Base-by-base conservation (phyloP, 2,888 invertebrate species). In the Brachypterus glaber region DNA sequence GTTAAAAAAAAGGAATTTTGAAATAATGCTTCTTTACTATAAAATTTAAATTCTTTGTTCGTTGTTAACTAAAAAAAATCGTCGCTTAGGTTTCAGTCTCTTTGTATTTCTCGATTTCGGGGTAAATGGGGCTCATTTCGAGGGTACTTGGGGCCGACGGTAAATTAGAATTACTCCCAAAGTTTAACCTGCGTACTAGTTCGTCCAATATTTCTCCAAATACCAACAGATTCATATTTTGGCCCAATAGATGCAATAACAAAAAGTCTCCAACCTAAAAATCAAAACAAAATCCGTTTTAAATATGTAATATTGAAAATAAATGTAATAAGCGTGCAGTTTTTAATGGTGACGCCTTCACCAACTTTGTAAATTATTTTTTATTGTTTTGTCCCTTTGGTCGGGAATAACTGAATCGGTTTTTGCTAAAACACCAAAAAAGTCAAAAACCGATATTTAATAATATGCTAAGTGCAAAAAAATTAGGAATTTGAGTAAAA, bases 101-200 rank as follows among this genome's bases (percentile, higher is more conserved):
- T 66, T 85, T 86, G 63, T 73, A 83, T 59, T 80, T 82, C 50
- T 82, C 80, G 43, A 82, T 79, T 59, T 79, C 79, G 15, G 87
- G 85, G 63, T 88, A 88, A 43, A 87, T 85, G 3, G 85, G 84
- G 39, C 82, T 80, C 81, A 88, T 84, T 68, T 89, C 88, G 48
- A 88, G 67, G 12, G 88, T 88, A 36, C 87, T 87, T 0, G 88
- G 88, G 2, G 88, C 88, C 1, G 88, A 87, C 0, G 89, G 88
- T 36, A 76, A 60, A 48, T 66, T 66, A 42, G 83, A 79, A 59
- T 83, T 81, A 52, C 82, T 81, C 33, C 79, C 79, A 46, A 79
- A 70, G 52, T 78, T 80, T 36, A 83, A 64, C 45, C 76, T 73
- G 43, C 77, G 73, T 31, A 80, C 77, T n/a, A 87, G 65, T 55